Evolutionary conservation across 2,888 invertebrate species (phyloP), one percentile per base, ranked within the genome.

Genomic region (Chrysina gloriosa): DNA sequence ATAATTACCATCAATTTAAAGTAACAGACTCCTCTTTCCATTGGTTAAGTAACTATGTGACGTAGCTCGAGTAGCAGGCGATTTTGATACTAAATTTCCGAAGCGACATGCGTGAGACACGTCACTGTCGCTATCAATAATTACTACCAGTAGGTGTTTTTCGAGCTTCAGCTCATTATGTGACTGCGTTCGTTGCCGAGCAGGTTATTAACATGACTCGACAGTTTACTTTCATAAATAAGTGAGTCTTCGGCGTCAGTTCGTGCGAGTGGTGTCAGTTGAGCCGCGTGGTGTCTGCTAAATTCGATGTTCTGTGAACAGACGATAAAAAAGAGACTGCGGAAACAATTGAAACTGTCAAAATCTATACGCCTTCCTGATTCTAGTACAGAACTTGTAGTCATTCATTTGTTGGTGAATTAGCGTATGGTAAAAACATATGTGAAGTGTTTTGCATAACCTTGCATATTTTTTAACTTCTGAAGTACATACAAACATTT

Each of bases 161-260:
- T 54, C 34, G 65, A 48, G 63, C 58, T 67, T 67, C 71, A 68
- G 69, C 69, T 70, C 45, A 66, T 63, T 63, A 42, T 67, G 65
- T 58, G 48, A 66, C 58, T 67, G 64, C 63, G 68, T 63, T 63
- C 27, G 70, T 70, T 47, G 70, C 66, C 42, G 36, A 69, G 69
- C 69, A 69, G 69, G 71, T 74, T 73, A 71, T 69, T 70, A 71
- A 73, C 71, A 73, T 76, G 76, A 76, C 75, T 76, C 74, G 76
- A 67, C 76, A 76, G 73, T 75, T 74, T 75, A 74, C 72, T 73
- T 75, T 72, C 65, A 71, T 71, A 73, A 70, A 70, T 72, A 72
- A 68, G 52, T 56, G 67, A 39, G 54, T 36, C 16, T 45, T 47
- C 48, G 56, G 45, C 39, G 19, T 29, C 50, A 19, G n/a, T 58